A percentile compares a stretch with the other conserved stretches of the same genome.
Evolutionary conservation across 2,888 invertebrate species (phyloP).

Genomic region (Zygothrica quintamaculata): DNA sequence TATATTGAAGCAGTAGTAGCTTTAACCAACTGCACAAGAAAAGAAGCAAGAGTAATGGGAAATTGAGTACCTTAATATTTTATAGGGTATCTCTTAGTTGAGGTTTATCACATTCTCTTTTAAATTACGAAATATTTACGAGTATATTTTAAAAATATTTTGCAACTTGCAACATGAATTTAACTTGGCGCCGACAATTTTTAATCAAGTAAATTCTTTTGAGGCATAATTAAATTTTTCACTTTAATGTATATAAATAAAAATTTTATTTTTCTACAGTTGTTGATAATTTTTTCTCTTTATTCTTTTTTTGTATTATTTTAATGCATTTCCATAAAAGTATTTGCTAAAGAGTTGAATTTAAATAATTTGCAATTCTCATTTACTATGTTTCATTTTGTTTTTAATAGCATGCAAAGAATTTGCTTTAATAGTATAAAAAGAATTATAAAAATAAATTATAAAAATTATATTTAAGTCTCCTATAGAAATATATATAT

Average conservation of each 20-base stretch:
- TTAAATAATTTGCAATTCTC: conserved; percentile 43
- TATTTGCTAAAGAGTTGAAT: conserved; percentile 38
- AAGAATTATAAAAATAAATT: no score
- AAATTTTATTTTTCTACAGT: conserved; percentile 23
- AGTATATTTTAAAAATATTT: conserved; percentile 9
- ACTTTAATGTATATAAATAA: conserved; percentile 12
- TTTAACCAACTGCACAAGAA: no score
- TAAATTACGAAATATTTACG: no score
- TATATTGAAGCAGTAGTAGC: no score
- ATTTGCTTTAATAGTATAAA: no score
- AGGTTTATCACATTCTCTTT: no score
- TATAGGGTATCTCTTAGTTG: no score
- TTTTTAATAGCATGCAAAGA: conserved; percentile 22
- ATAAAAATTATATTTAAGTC: no score
- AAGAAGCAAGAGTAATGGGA: no score
- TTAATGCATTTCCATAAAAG: conserved; percentile 6
- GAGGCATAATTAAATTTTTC: conserved; percentile 66
- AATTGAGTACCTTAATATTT: no score
- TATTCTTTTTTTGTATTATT: no score
- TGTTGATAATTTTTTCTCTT: conserved; percentile 8
- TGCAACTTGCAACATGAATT: conserved; percentile 8
- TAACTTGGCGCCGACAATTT: conserved; percentile 38
- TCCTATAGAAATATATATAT: no score
- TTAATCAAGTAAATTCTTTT: conserved; percentile 67
- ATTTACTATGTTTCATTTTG: conserved; percentile 29